These are phyloP conservation scores for Monomorium pharaonis DNA, from an alignment of 1,140 invertebrate genomes.

Conservation along the genomic window DNA sequence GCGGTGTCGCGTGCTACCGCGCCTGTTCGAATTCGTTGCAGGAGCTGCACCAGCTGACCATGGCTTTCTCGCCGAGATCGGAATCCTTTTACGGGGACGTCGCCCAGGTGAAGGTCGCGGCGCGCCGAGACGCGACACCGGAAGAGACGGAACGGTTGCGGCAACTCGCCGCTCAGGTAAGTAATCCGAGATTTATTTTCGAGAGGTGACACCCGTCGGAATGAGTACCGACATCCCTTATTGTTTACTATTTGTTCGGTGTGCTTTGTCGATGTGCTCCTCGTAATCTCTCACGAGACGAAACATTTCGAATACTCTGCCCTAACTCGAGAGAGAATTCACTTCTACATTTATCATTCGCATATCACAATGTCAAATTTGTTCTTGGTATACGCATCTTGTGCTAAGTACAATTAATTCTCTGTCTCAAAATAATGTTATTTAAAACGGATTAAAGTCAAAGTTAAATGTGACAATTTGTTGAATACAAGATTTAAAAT, in stretches of 20 bases:
- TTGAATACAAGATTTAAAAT: neutral
- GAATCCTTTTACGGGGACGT: conserved; percentile 97
- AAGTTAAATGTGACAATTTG: neutral
- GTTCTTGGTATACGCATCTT: neutral
- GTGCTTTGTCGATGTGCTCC: conserved; percentile 68
- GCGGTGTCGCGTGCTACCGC: conserved; percentile 91
- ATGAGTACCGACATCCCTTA: neutral
- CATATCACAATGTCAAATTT: neutral
- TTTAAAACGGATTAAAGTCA: neutral
- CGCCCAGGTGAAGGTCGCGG: conserved; percentile 96
- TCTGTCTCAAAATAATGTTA: neutral
- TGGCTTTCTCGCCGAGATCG: conserved; percentile 94
- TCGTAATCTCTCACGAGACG: conserved; percentile 34
- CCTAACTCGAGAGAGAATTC: neutral
- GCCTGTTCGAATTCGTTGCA: conserved; percentile 93
- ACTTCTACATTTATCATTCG: conserved; percentile 24
- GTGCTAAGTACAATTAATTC: neutral
- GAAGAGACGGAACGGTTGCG: conserved; percentile 93
- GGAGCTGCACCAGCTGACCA: conserved; percentile 93
- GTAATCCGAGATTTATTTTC: conserved; percentile 27
- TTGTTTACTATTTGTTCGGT: conserved; percentile 65
- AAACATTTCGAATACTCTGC: neutral
- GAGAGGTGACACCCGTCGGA: neutral
- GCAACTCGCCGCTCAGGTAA: conserved; percentile 94
- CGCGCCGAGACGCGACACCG: conserved; percentile 92